phyloP scores from a whole-genome alignment of 2,888 invertebrate genomes.

The Habrosyne pyritoides region DNA sequence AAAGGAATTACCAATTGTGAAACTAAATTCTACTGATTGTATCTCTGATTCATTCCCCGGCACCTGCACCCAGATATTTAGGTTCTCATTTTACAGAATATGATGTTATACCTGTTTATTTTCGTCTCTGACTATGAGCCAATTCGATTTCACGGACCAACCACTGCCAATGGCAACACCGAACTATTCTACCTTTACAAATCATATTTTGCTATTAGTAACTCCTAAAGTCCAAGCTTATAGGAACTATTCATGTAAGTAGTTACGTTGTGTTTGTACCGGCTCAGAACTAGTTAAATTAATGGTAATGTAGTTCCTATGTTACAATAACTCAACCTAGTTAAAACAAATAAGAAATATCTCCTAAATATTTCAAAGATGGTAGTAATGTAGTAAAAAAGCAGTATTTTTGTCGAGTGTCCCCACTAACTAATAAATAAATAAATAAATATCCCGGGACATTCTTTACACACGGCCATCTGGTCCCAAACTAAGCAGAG shows the following conservation, averaged over 20 bases:
- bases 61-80: constrained; percentile 48
- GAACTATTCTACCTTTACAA: constrained; percentile 46
- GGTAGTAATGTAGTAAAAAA: too few relatives aligned
- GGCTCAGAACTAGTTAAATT: background rate
- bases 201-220: constrained; percentile 35
- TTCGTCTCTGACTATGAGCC: constrained; percentile 77
- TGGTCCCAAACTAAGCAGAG: too few relatives aligned
- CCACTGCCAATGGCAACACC: constrained; percentile 64
- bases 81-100: constrained; percentile 54
- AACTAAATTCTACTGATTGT: background rate
- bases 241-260: background rate
- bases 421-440: too few relatives aligned
- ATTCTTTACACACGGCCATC: too few relatives aligned
- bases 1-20: constrained; percentile 7
- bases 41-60: constrained; percentile 46
- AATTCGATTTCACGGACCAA: constrained; percentile 77
- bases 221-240: constrained; percentile 15
- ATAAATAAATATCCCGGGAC: too few relatives aligned
- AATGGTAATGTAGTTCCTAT: background rate
- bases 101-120: constrained; percentile 67
- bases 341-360: background rate
- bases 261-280: background rate
- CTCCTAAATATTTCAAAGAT: too few relatives aligned
- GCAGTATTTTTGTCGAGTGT: too few relatives aligned
- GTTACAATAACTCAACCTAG: background rate